These are phyloP conservation scores for Coleophora deauratella DNA, from an alignment of 2,888 invertebrate genomes.

Conservation along the genomic window DNA sequence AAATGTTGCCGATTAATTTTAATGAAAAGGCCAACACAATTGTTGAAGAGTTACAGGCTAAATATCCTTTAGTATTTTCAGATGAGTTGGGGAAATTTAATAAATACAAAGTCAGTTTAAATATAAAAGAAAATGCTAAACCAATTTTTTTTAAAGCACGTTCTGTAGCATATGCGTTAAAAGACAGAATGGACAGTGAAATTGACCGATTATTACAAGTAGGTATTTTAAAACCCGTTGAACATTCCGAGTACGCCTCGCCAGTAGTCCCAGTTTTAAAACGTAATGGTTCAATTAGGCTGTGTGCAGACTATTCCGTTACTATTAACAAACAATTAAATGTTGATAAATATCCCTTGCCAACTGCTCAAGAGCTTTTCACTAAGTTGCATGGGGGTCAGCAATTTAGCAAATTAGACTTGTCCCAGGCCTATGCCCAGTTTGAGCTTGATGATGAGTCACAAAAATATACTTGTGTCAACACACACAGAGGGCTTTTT, in stretches of 20 bases:
- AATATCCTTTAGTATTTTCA: constrained; percentile 8
- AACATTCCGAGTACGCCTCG: neutral
- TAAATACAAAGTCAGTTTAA: neutral
- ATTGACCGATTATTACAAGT: neutral
- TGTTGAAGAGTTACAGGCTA: neutral
- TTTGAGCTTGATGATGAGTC: constrained; percentile 5
- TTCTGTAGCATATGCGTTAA: neutral
- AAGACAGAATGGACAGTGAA: neutral
- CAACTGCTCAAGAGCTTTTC: constrained; percentile 5
- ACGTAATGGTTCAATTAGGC: neutral
- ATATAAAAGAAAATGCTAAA: neutral
- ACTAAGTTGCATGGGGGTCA: constrained; percentile 1
- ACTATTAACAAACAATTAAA: constrained; percentile 5
- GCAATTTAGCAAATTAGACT: constrained; percentile 5
- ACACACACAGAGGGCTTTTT: constrained; percentile 11
- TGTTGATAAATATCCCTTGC: constrained; percentile 5
- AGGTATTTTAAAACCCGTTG: neutral
- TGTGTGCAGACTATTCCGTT: neutral
- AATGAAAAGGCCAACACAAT: neutral
- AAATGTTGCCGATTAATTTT: constrained; percentile 3
- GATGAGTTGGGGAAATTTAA: constrained; percentile 5
- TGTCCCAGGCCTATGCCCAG: constrained; percentile 5
- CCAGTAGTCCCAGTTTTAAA: neutral
- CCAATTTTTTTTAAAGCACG: neutral
- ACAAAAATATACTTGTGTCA: constrained; percentile 6